Percentiles rank a stretch among this genome's conserved stretches.
Evolutionary conservation across 2,797 vertebrate genomes (phyloP).

Genomic region (Xerus rutilus): DNA sequence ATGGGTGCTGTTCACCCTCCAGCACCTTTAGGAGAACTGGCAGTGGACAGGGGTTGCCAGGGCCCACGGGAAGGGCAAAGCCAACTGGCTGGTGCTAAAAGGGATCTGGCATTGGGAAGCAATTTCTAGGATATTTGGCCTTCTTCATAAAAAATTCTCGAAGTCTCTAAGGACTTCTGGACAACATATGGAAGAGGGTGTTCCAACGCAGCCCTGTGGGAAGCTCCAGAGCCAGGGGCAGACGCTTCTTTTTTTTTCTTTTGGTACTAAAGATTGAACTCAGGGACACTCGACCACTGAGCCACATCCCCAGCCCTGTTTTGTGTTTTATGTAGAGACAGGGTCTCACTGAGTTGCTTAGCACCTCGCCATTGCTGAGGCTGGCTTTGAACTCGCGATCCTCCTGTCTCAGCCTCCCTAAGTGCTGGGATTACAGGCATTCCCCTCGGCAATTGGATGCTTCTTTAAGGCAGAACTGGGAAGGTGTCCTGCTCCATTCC

Average conservation of each 20-base stretch:
- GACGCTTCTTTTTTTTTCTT: not conserved
- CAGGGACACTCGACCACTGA: no score
- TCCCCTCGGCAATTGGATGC: not conserved
- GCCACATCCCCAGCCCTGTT: no score
- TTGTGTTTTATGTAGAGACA: no score
- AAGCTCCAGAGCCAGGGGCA: not conserved
- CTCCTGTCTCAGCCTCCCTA: no score
- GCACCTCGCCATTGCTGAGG: no score
- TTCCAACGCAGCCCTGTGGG: not conserved
- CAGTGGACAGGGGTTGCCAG: not conserved
- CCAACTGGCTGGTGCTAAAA: not conserved
- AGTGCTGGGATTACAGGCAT: no score
- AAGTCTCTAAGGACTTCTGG: not conserved
- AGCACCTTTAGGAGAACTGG: not conserved
- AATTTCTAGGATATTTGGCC: constrained; percentile 44
- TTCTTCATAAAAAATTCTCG: not conserved
- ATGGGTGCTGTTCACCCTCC: not conserved
- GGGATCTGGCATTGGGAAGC: not conserved
- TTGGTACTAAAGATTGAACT: no score
- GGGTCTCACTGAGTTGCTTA: no score
- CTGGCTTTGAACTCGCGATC: no score
- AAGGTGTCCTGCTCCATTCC: no score
- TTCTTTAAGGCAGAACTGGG: not conserved
- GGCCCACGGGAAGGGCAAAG: not conserved
- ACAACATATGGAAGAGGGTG: not conserved